These are phyloP conservation scores for Capreolus pygargus DNA, from an alignment of 2,113 vertebrate genomes.

Conservation along the genomic window DNA sequence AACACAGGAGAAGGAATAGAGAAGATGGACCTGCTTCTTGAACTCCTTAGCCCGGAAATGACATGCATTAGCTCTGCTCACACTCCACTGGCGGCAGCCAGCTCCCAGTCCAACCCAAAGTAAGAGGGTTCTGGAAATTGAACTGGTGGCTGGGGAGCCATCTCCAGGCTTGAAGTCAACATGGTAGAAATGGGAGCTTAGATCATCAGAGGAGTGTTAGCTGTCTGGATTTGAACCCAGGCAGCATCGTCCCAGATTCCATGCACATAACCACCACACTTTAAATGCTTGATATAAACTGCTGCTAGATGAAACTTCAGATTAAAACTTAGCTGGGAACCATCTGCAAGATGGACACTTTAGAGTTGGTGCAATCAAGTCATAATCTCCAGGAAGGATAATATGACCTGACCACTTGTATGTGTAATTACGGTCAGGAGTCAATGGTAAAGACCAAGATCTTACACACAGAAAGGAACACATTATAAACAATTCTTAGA, in stretches of 20 bases:
- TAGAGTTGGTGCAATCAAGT: conserved; percentile 29
- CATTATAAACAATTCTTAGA: conserved; percentile 21
- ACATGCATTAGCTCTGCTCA: background rate
- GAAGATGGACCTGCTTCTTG: background rate
- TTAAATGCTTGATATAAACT: background rate
- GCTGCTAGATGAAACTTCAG: background rate
- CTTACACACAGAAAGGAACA: background rate
- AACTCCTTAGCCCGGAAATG: background rate
- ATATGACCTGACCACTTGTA: conserved; percentile 35
- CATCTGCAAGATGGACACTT: conserved; percentile 6
- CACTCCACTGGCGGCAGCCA: background rate
- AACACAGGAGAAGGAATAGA: background rate
- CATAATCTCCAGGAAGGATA: conserved; percentile 25
- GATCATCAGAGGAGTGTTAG: background rate
- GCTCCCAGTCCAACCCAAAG: background rate
- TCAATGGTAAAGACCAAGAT: conserved; percentile 15
- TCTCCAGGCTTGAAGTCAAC: background rate
- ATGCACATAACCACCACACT: background rate
- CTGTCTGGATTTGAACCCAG: background rate
- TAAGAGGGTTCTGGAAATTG: background rate
- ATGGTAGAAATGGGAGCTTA: background rate
- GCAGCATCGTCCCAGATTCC: background rate
- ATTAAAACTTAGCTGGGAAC: conserved; percentile 30
- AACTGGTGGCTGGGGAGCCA: background rate
- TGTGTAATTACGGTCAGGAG: conserved; percentile 43